Evolutionary conservation across 1,140 invertebrate genomes (phyloP).

Genomic region (Atta colombica): DNA sequence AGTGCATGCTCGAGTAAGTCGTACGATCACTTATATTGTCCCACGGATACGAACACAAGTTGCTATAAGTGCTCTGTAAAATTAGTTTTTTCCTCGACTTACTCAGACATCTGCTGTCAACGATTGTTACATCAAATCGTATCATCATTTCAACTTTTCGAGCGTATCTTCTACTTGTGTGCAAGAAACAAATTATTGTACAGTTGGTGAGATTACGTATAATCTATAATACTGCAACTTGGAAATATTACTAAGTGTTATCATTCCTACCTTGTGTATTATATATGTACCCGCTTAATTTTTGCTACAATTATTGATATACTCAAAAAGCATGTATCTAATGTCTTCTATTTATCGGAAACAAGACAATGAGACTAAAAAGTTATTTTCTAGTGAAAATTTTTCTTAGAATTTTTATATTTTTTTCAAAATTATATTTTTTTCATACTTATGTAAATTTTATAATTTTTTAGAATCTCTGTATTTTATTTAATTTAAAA

Average conservation of each 20-base stretch:
- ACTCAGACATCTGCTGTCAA: neutral
- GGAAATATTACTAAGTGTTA: neutral
- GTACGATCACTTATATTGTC: neutral
- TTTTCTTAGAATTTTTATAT: no score
- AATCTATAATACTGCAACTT: neutral
- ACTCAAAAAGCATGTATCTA: no score
- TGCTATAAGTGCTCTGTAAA: neutral
- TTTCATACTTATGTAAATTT: no score
- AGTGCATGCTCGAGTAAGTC: neutral
- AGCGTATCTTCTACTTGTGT: neutral
- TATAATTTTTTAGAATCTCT: no score
- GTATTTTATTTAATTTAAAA: no score
- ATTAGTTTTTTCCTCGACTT: neutral
- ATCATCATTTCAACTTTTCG: constrained; percentile 21
- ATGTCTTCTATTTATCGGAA: no score
- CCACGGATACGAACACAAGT: neutral
- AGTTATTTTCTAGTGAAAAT: no score
- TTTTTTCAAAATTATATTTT: no score
- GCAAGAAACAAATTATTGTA: neutral
- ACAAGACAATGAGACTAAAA: no score
- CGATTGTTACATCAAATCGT: neutral
- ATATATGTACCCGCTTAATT: neutral
- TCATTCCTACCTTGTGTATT: neutral
- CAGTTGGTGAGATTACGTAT: no score
- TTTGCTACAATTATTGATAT: neutral